Evolutionary conservation across 2,888 invertebrate species (phyloP).

Genomic region (Tenodera sinensis): DNA sequence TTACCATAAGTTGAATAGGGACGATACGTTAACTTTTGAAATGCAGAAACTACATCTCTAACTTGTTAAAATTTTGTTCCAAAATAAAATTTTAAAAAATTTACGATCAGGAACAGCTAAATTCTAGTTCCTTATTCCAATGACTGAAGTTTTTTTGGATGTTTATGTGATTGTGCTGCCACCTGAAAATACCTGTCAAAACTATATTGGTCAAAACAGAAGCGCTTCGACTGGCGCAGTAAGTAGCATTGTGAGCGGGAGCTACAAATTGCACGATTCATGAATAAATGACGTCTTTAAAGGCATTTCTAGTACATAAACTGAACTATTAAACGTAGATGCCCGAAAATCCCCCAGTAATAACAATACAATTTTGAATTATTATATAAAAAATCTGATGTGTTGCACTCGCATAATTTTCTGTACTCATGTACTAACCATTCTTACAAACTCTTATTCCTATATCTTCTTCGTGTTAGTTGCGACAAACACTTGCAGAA

Average conservation of each 20-base stretch:
- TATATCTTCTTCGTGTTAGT: no score
- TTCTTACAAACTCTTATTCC: no score
- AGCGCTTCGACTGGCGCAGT: not conserved
- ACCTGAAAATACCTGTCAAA: not conserved
- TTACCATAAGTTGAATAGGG: not conserved
- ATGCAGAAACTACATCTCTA: not conserved
- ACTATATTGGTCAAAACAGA: not conserved
- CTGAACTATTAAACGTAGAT: no score
- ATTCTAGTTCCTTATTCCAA: not conserved
- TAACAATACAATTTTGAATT: no score
- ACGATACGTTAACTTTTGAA: not conserved
- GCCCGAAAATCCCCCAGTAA: no score
- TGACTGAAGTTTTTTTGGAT: not conserved
- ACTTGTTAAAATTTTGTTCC: not conserved
- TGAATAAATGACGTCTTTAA: no score
- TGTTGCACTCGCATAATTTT: no score
- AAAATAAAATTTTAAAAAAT: not conserved
- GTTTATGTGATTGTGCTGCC: not conserved
- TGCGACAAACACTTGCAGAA: no score
- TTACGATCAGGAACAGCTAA: not conserved
- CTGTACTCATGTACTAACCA: no score
- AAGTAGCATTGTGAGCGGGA: not conserved
- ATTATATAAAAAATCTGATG: no score
- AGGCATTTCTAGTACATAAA: no score
- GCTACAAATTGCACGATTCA: not conserved